Evolutionary conservation across 2,797 vertebrate genomes (phyloP).

Genomic region (Neopelma chrysocephalum): DNA sequence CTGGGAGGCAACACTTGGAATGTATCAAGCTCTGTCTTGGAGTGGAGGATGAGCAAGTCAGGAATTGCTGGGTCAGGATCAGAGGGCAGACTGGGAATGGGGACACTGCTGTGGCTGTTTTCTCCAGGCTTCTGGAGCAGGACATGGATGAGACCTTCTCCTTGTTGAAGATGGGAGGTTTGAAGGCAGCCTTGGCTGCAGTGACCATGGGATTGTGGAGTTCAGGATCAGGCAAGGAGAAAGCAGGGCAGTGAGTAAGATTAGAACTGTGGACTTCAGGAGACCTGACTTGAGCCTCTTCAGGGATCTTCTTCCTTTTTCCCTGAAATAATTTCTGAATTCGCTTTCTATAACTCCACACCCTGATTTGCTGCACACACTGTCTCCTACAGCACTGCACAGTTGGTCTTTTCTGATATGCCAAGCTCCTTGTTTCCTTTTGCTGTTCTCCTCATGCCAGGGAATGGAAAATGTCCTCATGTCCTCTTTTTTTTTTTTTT

Average conservation of each 20-base stretch:
- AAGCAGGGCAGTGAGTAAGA: background rate
- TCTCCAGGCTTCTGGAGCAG: background rate
- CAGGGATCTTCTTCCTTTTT: background rate
- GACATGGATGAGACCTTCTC: background rate
- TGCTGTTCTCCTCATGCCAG: background rate
- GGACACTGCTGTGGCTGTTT: background rate
- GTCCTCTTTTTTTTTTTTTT: too few species aligned
- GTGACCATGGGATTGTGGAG: background rate
- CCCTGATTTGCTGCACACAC: background rate
- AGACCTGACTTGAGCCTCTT: background rate
- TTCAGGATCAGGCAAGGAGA: background rate
- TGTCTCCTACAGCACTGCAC: background rate
- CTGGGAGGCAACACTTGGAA: background rate
- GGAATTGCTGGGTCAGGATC: background rate
- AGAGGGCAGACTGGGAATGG: background rate
- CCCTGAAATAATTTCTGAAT: background rate
- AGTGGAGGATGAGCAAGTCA: background rate
- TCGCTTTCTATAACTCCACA: background rate
- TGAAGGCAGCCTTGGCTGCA: background rate
- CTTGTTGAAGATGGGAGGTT: background rate
- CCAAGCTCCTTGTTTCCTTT: background rate
- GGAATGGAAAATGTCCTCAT: background rate
- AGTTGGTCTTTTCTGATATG: background rate
- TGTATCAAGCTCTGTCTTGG: background rate
- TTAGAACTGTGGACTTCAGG: background rate